Evolutionary conservation across 35 echinoderm and acorn worm species (phyloP), one percentile per base, ranked within the genome.

Genomic region (Lytechinus variegatus): DNA sequence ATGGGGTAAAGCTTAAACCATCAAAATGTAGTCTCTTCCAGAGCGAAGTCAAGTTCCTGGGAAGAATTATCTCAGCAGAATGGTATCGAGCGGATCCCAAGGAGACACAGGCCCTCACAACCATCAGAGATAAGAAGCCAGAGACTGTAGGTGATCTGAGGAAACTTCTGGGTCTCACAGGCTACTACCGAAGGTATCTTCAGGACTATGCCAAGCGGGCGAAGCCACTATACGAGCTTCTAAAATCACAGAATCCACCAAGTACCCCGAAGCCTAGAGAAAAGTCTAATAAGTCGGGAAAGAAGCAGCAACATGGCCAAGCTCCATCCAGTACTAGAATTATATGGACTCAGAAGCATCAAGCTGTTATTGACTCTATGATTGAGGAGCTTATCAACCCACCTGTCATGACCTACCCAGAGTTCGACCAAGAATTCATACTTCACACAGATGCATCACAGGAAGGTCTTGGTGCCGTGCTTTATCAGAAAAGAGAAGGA

Each of bases 361-460:
- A 56, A 11, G 55, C 8, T 11, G 11, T 56, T 11, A 8, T 96
- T 1, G 91, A 93, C 28, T 55, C 10, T 1, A n/a, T 96, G n/a
- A 71, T 96, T 21, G 95, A 96, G 9, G 60, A 53, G 0, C 54
- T 97, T n/a, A 53, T 53, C 9, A 93, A 92, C 10, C 79, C 94
- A 57, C 96, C 94, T 19, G 94, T 96, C 79, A 94, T 96, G 92
- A 79, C 96, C 12, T 96, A 24, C 52, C 93, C 96, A 27, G 94
- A 97, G 28, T 97, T 95, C 57, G 54, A 86, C 12, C 3, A 27
- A 1, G 94, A 94, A 33, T 97, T 95, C 27, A 27, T 89, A 53
- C 58, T 97, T 13, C 94, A 97, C 54, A 97, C 96, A 4, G 96
- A 97, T 95, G 96, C 96, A 14, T 95, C 94, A 27, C 12, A 91